phyloP scores from a whole-genome alignment of 2,888 invertebrate genomes.

The Ypsolopha sequella region DNA sequence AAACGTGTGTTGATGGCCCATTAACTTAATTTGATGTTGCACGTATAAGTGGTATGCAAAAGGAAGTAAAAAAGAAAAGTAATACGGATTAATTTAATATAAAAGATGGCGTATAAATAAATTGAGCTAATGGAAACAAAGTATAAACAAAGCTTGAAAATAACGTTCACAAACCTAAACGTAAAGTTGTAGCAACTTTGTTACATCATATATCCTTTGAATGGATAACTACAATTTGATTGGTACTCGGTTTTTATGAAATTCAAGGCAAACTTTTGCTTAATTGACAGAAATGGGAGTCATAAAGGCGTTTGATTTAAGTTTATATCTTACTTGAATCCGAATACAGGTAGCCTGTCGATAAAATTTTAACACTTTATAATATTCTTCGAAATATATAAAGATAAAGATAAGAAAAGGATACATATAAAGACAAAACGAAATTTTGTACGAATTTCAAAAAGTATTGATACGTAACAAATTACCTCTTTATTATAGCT shows the following conservation, averaged over 20 bases:
- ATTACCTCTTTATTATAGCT: no score
- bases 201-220: no score
- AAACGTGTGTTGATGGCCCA: conserved; percentile 17
- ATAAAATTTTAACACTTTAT: neutral
- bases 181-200: no score
- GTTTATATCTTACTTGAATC: neutral
- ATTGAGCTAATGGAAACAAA: no score
- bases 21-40: conserved; percentile 21
- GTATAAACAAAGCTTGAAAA: no score
- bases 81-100: neutral
- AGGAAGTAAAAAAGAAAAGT: neutral
- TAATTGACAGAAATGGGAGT: neutral
- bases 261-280: neutral
- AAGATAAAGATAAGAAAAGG: no score
- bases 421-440: no score
- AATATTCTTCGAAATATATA: no score
- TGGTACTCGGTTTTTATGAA: neutral
- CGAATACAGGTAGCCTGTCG: neutral
- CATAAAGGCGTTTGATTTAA: neutral
- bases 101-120: neutral
- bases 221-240: no score
- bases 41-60: conserved; percentile 5
- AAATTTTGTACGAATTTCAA: no score
- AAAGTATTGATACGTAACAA: no score
- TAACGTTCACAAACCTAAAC: no score